Evolutionary conservation across 2,797 vertebrate genomes (phyloP).

Genomic region (Huso huso): DNA sequence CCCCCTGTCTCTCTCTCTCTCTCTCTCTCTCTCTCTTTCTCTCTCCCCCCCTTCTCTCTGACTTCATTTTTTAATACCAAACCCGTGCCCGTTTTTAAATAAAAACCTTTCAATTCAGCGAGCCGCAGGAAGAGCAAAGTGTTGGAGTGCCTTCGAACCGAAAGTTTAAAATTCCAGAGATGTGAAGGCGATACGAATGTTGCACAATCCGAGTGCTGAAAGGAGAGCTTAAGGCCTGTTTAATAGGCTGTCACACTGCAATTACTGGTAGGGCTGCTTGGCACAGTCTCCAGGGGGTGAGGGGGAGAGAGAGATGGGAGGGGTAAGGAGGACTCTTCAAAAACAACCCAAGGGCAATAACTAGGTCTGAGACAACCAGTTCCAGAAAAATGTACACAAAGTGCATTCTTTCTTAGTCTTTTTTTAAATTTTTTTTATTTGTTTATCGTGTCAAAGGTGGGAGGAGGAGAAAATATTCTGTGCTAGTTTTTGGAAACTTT

Average conservation of each 20-base stretch:
- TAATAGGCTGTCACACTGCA: constrained; percentile 45
- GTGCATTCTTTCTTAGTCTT: constrained; percentile 22
- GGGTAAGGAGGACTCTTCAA: constrained; percentile 45
- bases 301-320: constrained; percentile 40
- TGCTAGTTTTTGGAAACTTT: neutral
- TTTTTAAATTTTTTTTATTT: constrained; percentile 13
- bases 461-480: neutral
- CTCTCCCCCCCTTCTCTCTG: too few relatives aligned
- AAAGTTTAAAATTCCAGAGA: constrained; percentile 48
- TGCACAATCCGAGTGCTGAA: constrained; percentile 59
- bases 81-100: constrained; percentile 16
- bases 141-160: constrained; percentile 30
- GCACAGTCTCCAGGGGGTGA: constrained; percentile 40
- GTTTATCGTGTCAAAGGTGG: neutral
- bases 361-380: constrained; percentile 31
- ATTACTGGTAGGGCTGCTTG: constrained; percentile 38
- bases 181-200: constrained; percentile 37
- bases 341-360: constrained; percentile 45
- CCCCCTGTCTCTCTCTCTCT: too few relatives aligned
- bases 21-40: too few relatives aligned
- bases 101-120: neutral
- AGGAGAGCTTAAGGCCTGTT: constrained; percentile 48
- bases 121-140: constrained; percentile 14
- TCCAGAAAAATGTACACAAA: constrained; percentile 29
- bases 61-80: constrained; percentile 25